phyloP scores from a whole-genome alignment of 2,888 invertebrate genomes.

The Drosophila siamana region DNA sequence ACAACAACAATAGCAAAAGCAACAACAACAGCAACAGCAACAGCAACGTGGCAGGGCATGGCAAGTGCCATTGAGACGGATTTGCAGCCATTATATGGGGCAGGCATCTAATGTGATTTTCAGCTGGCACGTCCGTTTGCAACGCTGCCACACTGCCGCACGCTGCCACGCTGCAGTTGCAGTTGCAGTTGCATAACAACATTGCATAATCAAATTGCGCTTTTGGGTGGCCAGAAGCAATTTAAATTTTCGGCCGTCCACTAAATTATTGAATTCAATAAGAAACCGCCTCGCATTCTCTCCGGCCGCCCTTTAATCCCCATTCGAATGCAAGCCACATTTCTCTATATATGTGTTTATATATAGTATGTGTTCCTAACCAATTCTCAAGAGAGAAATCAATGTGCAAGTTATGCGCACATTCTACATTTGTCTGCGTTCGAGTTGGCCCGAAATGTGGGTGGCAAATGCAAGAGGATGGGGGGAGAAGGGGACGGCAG shows the following conservation, averaged over 20 bases:
- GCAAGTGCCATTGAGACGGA: constrained; percentile 79
- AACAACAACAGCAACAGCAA: not conserved
- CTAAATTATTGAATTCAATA: constrained; percentile 82
- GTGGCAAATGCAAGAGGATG: constrained; percentile 4
- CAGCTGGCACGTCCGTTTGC: constrained; percentile 64
- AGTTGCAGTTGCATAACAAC: constrained; percentile 51
- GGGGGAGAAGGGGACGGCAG: constrained; percentile 3
- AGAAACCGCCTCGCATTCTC: constrained; percentile 43
- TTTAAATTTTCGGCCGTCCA: constrained; percentile 72
- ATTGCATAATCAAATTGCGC: constrained; percentile 78
- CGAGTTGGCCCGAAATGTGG: too few relatives aligned
- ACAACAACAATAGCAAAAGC: too few relatives aligned
- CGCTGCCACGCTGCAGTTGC: constrained; percentile 4
- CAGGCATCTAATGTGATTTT: constrained; percentile 79
- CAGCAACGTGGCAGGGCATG: constrained; percentile 7
- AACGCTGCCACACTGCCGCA: constrained; percentile 8
- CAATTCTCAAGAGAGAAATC: constrained; percentile 71
- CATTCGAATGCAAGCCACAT: constrained; percentile 37
- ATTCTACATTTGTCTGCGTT: constrained; percentile 49
- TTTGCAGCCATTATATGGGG: constrained; percentile 73
- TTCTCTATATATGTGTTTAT: too few relatives aligned
- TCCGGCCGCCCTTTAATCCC: constrained; percentile 13
- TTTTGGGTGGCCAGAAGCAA: constrained; percentile 73
- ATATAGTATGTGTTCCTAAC: constrained; percentile 21
- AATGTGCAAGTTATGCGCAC: constrained; percentile 79